Evolutionary conservation across 2,888 invertebrate species (phyloP), one percentile per base, ranked within the genome.

Genomic region (Drosophila gaucha): DNA sequence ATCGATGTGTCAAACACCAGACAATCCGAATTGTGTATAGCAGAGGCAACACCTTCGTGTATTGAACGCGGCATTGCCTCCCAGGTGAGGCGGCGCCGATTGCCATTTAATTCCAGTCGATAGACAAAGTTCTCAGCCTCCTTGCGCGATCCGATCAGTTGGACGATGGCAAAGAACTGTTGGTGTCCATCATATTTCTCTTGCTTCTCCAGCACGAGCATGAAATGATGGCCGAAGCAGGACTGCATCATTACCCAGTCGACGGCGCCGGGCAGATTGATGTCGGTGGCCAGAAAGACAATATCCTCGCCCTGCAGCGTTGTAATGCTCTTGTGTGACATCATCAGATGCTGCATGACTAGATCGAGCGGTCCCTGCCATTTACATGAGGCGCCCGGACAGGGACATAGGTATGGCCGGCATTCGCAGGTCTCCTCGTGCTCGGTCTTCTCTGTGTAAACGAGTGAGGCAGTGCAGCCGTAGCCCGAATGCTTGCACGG

Each of bases 211-310:
- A 99, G 94, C 31, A 99, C 99, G 77, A 99, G 94, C 99, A 99
- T 99, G 90, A 99, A 99, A 92, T 99, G 98, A 91, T 98, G 98
- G 58, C 98, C 98, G 92, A 99, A 99, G 92, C 99, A 99, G 26
- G 98, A 98, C 93, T 99, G 99, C 99, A 99, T 99, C 99, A 99
- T 99, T 3, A 98, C 98, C 99, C 99, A 99, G 92, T 99, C 99
- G 9, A 99, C 99, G 30, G 99, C 99, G 63, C 99, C 99, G 6
- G 99, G 99, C 76, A 99, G 94, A 93, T 99, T 99, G 68, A 99
- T 99, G 92, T 99, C 99, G 35, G 99, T 99, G 1, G 99, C 99
- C 84, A 99, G 93, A 92, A 99, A 99, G 51, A 99, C 99, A 86
- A 99, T 99, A 91, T 99, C 99, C 92, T 99, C 99, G 51, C 97